Evolutionary conservation across 2,888 invertebrate genomes (phyloP).

Genomic region (Andrena trimmerana): DNA sequence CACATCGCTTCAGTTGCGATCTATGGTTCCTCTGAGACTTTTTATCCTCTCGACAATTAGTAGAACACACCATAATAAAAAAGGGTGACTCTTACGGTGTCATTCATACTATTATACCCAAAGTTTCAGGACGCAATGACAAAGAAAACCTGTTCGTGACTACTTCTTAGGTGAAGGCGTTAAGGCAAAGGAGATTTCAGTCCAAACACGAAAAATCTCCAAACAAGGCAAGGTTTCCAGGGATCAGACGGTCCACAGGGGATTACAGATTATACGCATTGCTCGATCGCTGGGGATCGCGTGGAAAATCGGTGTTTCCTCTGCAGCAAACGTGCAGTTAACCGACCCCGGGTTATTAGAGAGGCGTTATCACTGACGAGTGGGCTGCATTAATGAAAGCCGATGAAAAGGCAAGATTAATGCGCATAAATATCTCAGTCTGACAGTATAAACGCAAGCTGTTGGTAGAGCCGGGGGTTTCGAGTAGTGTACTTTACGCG

Average conservation of each 20-base stretch:
- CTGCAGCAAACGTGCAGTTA: conserved; percentile 41
- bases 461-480: conserved; percentile 53
- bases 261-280: background rate
- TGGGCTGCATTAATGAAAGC: conserved; percentile 70
- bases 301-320: conserved; percentile 60
- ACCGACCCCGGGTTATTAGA: conserved; percentile 40
- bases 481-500: conserved; percentile 64
- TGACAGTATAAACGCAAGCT: conserved; percentile 63
- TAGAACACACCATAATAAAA: too few relatives aligned
- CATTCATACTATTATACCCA: too few relatives aligned
- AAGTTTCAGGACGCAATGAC: too few relatives aligned
- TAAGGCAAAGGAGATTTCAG: too few relatives aligned
- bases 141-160: too few relatives aligned
- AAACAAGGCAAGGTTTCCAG: background rate
- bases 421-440: conserved; percentile 71
- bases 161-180: too few relatives aligned
- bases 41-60: too few relatives aligned
- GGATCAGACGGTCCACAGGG: background rate
- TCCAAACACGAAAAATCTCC: too few relatives aligned
- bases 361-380: conserved; percentile 62
- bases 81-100: too few relatives aligned
- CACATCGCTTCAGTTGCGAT: too few relatives aligned
- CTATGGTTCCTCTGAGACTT: too few relatives aligned
- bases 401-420: conserved; percentile 74
- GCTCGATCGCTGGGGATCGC: conserved; percentile 18